These are phyloP conservation scores for Apostichopus californicus DNA, from an alignment of 35 echinoderm and acorn worm genomes.

Conservation along the genomic window DNA sequence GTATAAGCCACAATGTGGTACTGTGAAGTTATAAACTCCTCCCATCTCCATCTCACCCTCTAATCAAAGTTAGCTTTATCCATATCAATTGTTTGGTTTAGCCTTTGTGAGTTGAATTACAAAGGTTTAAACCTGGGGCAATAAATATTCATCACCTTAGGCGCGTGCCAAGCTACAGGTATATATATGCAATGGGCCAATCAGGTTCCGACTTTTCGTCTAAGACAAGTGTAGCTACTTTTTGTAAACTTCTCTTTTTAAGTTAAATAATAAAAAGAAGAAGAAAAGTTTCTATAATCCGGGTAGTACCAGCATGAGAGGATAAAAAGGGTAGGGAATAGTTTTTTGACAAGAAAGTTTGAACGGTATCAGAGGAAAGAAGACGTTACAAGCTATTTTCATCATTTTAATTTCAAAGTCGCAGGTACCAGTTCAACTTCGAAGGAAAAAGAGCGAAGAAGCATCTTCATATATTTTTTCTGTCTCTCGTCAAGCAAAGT, in stretches of 20 bases:
- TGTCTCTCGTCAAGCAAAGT: too few species aligned
- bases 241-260: too few species aligned
- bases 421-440: background rate
- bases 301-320: slow-evolving; percentile 3
- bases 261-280: background rate
- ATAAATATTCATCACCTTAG: slow-evolving; percentile 1
- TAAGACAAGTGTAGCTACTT: background rate
- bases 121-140: background rate
- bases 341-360: background rate
- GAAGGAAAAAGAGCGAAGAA: background rate
- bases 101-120: background rate
- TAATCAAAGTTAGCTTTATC: slow-evolving; percentile 2
- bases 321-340: background rate
- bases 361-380: background rate
- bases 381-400: too few species aligned
- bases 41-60: background rate
- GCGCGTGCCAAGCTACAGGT: background rate
- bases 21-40: background rate
- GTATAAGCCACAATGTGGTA: background rate
- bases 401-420: background rate
- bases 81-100: background rate
- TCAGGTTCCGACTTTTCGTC: background rate
- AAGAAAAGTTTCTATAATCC: background rate
- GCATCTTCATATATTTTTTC: background rate
- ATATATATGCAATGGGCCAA: background rate